These are phyloP conservation scores for Drosophila barbarae DNA, from an alignment of 2,888 invertebrate genomes.

Conservation along the genomic window DNA sequence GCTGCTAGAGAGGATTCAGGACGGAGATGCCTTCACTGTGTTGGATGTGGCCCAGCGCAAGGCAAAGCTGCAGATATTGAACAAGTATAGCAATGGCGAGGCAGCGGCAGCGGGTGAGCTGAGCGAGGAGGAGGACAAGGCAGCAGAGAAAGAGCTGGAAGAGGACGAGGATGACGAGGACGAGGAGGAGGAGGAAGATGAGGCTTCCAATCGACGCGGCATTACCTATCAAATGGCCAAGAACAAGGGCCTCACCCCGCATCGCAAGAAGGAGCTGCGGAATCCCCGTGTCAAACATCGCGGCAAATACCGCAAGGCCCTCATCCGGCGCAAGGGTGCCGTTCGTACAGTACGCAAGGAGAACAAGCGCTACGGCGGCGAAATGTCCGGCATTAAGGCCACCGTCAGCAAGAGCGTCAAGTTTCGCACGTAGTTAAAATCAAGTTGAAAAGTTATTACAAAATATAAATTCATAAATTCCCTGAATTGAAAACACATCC, in stretches of 20 bases:
- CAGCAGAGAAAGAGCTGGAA: slow-evolving; percentile 71
- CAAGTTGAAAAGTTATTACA: neutral
- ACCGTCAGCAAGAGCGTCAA: slow-evolving; percentile 93
- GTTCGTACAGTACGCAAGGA: slow-evolving; percentile 92
- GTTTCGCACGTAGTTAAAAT: slow-evolving; percentile 82
- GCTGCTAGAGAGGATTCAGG: slow-evolving; percentile 82
- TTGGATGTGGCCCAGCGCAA: slow-evolving; percentile 54
- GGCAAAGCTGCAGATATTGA: slow-evolving; percentile 58
- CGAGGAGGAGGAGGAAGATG: slow-evolving; percentile 81
- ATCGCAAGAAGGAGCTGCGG: slow-evolving; percentile 93
- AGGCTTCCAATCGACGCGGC: slow-evolving; percentile 84
- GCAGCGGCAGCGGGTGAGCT: neutral
- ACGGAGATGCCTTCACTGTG: slow-evolving; percentile 74
- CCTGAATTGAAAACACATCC: neutral
- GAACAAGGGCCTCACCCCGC: slow-evolving; percentile 95
- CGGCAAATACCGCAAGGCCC: slow-evolving; percentile 94
- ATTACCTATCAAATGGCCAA: slow-evolving; percentile 97
- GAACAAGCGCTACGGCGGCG: slow-evolving; percentile 91
- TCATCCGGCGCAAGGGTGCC: slow-evolving; percentile 95
- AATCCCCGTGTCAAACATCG: slow-evolving; percentile 98
- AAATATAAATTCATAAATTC: slow-evolving; percentile 19
- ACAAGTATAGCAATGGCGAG: slow-evolving; percentile 47
- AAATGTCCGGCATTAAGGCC: slow-evolving; percentile 95
- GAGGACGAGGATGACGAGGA: slow-evolving; percentile 81
- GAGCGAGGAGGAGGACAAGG: slow-evolving; percentile 27